These are phyloP conservation scores for Macrochelys suwanniensis DNA, from an alignment of 2,797 vertebrate species.

Conservation along the genomic window DNA sequence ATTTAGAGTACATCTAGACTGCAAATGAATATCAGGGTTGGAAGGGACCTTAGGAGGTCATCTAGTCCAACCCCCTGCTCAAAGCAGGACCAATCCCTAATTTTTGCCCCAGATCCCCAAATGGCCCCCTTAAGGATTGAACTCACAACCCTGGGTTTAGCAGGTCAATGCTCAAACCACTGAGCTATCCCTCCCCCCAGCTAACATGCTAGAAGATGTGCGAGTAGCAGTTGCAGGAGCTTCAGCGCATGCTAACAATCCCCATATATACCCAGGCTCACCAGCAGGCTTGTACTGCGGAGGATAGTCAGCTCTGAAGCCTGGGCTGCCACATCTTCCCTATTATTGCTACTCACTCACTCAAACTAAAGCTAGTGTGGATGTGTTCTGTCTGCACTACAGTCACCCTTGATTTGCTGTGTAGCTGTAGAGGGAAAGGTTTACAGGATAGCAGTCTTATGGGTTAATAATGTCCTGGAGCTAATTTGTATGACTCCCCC, in stretches of 20 bases:
- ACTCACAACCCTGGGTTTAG: too few species aligned
- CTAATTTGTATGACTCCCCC: background rate
- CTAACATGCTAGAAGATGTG: too few species aligned
- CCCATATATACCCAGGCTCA: background rate
- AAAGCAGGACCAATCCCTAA: too few species aligned
- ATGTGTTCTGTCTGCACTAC: background rate
- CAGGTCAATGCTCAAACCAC: too few species aligned
- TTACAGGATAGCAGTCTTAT: background rate
- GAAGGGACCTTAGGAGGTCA: too few species aligned
- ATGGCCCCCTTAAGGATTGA: too few species aligned
- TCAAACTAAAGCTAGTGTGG: background rate
- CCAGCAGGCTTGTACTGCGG: background rate
- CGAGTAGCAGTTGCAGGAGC: background rate
- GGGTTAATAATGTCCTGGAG: background rate
- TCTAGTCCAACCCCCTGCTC: too few species aligned
- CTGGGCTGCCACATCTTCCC: background rate
- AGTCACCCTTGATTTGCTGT: background rate
- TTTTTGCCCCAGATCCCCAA: too few species aligned
- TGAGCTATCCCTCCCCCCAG: too few species aligned
- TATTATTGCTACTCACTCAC: background rate
- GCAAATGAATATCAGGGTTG: background rate
- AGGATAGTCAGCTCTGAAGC: background rate
- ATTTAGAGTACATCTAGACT: background rate
- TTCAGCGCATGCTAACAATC: background rate
- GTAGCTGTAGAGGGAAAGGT: background rate